These are phyloP conservation scores for Macropus fuliginosus DNA, from an alignment of 2,797 vertebrate genomes.

Conservation along the genomic window DNA sequence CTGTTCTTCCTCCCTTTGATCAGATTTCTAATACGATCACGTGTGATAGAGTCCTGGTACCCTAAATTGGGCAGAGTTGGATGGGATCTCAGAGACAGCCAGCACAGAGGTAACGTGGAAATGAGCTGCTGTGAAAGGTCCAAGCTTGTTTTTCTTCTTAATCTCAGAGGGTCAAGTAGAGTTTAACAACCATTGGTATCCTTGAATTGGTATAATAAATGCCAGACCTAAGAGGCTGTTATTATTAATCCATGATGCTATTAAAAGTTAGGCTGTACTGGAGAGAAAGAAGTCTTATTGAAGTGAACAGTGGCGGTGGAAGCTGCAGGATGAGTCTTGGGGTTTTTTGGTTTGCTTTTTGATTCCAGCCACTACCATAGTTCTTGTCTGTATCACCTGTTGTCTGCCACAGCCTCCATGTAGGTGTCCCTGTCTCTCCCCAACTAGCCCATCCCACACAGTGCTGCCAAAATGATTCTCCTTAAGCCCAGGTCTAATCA, in stretches of 20 bases:
- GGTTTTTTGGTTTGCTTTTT: neutral
- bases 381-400: neutral
- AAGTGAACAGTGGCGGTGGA: conserved; percentile 27
- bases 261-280: conserved; percentile 59
- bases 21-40: conserved; percentile 81
- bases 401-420: neutral
- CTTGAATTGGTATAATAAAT: conserved; percentile 82
- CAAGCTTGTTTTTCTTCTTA: conserved; percentile 81
- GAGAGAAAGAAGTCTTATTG: conserved; percentile 63
- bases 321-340: neutral
- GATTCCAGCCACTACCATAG: too few species aligned
- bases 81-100: conserved; percentile 57
- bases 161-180: conserved; percentile 82
- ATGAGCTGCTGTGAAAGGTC: conserved; percentile 79
- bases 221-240: conserved; percentile 72
- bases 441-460: neutral
- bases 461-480: neutral
- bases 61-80: conserved; percentile 79
- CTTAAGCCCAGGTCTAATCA: neutral
- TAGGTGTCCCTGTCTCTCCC: neutral
- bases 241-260: conserved; percentile 69
- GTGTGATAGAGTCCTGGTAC: conserved; percentile 82
- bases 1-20: conserved; percentile 84
- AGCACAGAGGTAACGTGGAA: neutral
- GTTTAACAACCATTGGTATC: conserved; percentile 84